Percentiles rank a stretch among this genome's conserved stretches.
These are phyloP conservation scores for Melanostigma gelatinosum DNA, from an alignment of 2,113 vertebrate genomes.

Conservation along the genomic window DNA sequence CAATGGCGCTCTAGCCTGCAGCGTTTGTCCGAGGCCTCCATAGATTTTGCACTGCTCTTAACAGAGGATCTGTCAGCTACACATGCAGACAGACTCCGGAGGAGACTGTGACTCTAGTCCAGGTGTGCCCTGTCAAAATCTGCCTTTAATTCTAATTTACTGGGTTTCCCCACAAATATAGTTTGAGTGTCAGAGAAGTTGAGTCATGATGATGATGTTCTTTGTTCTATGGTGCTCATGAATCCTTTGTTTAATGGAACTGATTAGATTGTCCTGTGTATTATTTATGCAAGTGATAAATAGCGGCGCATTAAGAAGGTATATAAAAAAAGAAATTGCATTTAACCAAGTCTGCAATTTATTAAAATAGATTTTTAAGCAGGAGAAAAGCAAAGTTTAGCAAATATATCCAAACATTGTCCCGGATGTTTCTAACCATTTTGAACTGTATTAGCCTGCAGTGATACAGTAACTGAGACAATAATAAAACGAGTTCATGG, in stretches of 20 bases:
- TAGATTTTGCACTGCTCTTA: slow-evolving; percentile 34
- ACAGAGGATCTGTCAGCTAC: slow-evolving; percentile 40
- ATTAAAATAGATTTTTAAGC: neutral
- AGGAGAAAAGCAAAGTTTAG: neutral
- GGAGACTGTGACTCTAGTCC: slow-evolving; percentile 30
- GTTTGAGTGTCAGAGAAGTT: neutral
- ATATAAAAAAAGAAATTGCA: neutral
- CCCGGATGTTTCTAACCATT: neutral
- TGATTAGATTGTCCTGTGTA: neutral
- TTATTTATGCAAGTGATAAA: neutral
- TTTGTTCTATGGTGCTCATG: neutral
- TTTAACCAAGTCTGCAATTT: neutral
- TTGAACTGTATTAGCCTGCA: neutral
- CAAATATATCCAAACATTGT: neutral
- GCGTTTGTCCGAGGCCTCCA: slow-evolving; percentile 32
- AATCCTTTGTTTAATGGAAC: neutral
- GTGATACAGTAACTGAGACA: slow-evolving; percentile 10
- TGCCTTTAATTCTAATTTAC: slow-evolving; percentile 26
- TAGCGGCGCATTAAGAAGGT: neutral
- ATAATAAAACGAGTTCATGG: slow-evolving; percentile 4
- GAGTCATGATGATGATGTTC: neutral
- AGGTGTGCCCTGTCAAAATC: slow-evolving; percentile 53
- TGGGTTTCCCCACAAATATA: neutral
- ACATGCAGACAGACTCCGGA: slow-evolving; percentile 29
- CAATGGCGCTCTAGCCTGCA: slow-evolving; percentile 50